These are phyloP conservation scores for Cyprinus carpio DNA, from an alignment of 2,113 vertebrate genomes.

Conservation along the genomic window DNA sequence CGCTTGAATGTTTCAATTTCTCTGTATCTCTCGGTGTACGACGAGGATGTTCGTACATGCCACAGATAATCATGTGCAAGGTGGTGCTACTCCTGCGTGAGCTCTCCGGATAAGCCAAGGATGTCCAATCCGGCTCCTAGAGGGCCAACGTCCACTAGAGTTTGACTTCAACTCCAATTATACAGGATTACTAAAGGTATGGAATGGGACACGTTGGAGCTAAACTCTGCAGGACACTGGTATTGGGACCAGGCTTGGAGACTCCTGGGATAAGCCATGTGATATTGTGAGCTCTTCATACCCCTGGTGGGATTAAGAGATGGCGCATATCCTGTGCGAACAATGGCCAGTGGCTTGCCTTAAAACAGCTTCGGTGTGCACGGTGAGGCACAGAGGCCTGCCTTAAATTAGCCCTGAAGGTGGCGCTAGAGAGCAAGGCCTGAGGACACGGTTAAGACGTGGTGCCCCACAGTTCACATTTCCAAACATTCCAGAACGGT, in stretches of 20 bases:
- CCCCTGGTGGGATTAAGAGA: neutral
- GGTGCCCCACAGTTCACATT: conserved; percentile 21
- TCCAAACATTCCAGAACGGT: conserved; percentile 69
- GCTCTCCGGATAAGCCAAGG: neutral
- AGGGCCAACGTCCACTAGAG: neutral
- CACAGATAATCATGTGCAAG: conserved; percentile 30
- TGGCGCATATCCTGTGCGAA: neutral
- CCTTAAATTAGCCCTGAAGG: conserved; percentile 66
- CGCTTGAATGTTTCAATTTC: conserved; percentile 39
- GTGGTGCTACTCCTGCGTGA: conserved; percentile 11
- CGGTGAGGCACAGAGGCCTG: conserved; percentile 63
- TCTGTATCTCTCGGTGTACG: conserved; percentile 2
- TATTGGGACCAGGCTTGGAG: neutral
- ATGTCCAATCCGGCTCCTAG: neutral
- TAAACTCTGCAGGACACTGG: neutral
- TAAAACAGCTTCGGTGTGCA: conserved; percentile 59
- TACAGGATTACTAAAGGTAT: neutral
- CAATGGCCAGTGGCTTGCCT: conserved; percentile 64
- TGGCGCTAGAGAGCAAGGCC: conserved; percentile 17
- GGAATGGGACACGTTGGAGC: neutral
- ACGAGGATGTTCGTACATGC: conserved; percentile 12
- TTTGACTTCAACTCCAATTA: neutral
- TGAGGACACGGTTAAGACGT: conserved; percentile 23
- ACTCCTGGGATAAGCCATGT: conserved; percentile 14
- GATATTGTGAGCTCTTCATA: neutral